These are phyloP conservation scores for Drosophila antonietae DNA, from an alignment of 2,888 invertebrate species.

Conservation along the genomic window DNA sequence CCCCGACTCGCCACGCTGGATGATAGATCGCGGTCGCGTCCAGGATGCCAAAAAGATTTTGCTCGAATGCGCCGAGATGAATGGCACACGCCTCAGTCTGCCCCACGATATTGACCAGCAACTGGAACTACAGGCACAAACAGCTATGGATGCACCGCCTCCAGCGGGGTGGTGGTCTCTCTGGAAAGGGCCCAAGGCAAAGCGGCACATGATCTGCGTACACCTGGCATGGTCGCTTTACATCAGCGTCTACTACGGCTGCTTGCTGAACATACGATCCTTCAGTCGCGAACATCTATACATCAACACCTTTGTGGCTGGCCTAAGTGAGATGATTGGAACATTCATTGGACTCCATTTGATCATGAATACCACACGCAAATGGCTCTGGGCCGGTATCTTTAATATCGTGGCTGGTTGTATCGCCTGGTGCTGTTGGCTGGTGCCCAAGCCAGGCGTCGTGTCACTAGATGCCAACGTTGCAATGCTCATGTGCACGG, in stretches of 20 bases:
- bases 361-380: constrained; percentile 82
- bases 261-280: constrained; percentile 85
- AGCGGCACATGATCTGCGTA: constrained; percentile 83
- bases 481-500: constrained; percentile 83
- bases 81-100: constrained; percentile 83
- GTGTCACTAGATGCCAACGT: constrained; percentile 78
- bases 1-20: constrained; percentile 85
- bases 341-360: constrained; percentile 83
- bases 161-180: constrained; percentile 84
- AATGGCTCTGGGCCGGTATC: constrained; percentile 84
- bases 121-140: constrained; percentile 83
- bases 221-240: constrained; percentile 84
- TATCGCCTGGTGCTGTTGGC: constrained; percentile 83
- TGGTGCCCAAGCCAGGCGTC: constrained; percentile 79
- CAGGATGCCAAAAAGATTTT: constrained; percentile 84
- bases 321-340: constrained; percentile 83
- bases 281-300: constrained; percentile 85
- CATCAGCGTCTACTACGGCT: constrained; percentile 85
- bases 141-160: constrained; percentile 83
- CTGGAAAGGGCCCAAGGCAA: constrained; percentile 83
- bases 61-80: constrained; percentile 83
- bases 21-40: constrained; percentile 84
- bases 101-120: constrained; percentile 84
- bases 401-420: constrained; percentile 83
- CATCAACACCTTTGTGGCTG: constrained; percentile 84